Conservation (phyloP, 2,797 vertebrate genomes). For the Pseudomugil tenellus region DNA sequence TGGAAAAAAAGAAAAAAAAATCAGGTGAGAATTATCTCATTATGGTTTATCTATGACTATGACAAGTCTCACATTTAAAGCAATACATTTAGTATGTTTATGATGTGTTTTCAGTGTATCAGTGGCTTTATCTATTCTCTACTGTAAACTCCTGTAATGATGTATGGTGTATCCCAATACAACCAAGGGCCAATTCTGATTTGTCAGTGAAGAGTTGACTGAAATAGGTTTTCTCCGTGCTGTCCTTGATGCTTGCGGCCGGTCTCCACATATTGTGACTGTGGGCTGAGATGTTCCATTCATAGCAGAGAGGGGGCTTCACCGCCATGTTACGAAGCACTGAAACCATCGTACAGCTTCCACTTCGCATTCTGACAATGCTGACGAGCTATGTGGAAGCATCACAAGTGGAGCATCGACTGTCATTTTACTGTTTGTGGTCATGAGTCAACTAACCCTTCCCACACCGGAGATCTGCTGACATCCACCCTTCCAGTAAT, state of each 20-base stretch:
- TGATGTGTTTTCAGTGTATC: conserved; percentile 61
- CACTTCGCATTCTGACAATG: conserved; percentile 51
- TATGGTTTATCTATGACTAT: conserved; percentile 39
- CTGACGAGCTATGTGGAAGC: conserved; percentile 51
- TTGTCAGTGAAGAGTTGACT: conserved; percentile 46
- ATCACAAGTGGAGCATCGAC: conserved; percentile 62
- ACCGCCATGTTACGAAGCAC: conserved; percentile 47
- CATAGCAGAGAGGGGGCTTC: conserved; percentile 51
- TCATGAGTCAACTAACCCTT: conserved; percentile 8
- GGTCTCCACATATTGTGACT: conserved; percentile 51
- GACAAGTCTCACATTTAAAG: conserved; percentile 71
- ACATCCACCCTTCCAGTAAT: conserved; percentile 30
- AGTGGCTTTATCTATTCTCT: conserved; percentile 71
- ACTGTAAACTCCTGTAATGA: conserved; percentile 59
- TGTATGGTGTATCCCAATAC: conserved; percentile 52
- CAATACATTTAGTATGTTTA: conserved; percentile 75
- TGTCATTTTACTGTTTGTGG: conserved; percentile 56
- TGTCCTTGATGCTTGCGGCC: conserved; percentile 59
- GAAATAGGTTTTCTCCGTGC: conserved; percentile 34
- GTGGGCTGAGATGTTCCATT: conserved; percentile 50
- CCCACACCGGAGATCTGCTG: conserved; percentile 23
- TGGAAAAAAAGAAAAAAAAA: conserved; percentile 50
- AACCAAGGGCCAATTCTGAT: conserved; percentile 55
- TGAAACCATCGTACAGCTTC: conserved; percentile 53
- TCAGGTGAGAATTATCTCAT: conserved; percentile 65